Percentiles rank a stretch among this genome's conserved stretches.
Conservation (phyloP, 2,113 vertebrate genomes). For the western clawed frog (Xenopus tropicalis) region DNA sequence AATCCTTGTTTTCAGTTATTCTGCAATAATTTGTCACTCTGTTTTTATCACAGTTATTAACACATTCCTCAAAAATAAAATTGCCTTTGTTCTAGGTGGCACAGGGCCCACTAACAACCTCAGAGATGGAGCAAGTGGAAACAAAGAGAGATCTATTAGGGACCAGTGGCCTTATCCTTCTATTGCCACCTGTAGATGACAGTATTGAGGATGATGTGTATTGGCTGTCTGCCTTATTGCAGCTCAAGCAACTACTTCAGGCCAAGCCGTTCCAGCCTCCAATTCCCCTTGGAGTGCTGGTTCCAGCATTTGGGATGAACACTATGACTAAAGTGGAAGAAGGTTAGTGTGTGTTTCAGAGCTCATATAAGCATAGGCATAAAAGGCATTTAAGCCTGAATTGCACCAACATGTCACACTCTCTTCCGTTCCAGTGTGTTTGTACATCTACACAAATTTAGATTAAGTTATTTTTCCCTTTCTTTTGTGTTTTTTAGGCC, state of each 20-base stretch:
- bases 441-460: no score
- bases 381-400: neutral
- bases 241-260: constrained; percentile 86
- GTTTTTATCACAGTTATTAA: neutral
- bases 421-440: neutral
- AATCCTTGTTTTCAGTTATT: constrained; percentile 10
- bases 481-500: constrained; percentile 63
- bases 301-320: constrained; percentile 52
- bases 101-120: constrained; percentile 66
- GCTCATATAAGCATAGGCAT: neutral
- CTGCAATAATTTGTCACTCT: neutral
- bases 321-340: constrained; percentile 61
- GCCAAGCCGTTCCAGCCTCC: constrained; percentile 77
- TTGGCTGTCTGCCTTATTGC: constrained; percentile 82
- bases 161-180: constrained; percentile 74
- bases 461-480: neutral
- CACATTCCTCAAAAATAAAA: neutral
- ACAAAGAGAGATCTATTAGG: constrained; percentile 77
- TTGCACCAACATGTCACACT: neutral
- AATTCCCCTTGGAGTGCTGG: constrained; percentile 77
- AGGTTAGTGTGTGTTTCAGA: constrained; percentile 49
- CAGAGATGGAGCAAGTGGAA: constrained; percentile 66
- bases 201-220: constrained; percentile 71
- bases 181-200: constrained; percentile 68
- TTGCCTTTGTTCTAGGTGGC: constrained; percentile 61